These are phyloP conservation scores for Rhynchonycteris naso DNA, from an alignment of 2,797 vertebrate species.

Conservation along the genomic window DNA sequence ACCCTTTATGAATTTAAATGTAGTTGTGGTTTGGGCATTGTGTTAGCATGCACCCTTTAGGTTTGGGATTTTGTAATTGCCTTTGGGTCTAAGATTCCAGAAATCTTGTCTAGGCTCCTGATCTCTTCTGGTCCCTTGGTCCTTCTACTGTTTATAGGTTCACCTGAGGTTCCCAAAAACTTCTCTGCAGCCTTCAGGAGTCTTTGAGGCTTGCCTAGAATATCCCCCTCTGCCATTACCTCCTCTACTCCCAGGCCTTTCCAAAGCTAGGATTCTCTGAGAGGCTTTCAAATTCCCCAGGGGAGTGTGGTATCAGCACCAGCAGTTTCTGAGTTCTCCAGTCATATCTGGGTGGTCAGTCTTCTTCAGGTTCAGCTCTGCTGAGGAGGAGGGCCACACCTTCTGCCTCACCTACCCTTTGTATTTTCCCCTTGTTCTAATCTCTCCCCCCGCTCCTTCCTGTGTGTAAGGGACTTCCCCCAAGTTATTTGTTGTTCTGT, in stretches of 20 bases:
- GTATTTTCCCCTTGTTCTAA: not conserved
- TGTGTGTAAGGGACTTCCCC: not conserved
- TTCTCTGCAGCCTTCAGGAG: not conserved
- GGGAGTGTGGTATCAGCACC: fast-evolving
- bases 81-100: not conserved
- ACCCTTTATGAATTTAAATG: not conserved
- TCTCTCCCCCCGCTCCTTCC: not conserved
- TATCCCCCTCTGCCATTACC: not conserved
- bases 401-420: not conserved
- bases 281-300: not conserved
- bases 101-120: not conserved
- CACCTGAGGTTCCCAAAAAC: not conserved
- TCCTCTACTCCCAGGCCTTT: not conserved
- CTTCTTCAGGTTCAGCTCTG: not conserved
- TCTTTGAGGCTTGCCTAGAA: not conserved
- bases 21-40: not conserved
- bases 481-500: not conserved
- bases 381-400: not conserved
- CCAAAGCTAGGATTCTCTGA: not conserved
- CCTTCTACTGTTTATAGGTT: not conserved
- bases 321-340: not conserved
- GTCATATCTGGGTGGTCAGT: not conserved
- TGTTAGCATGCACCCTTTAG: not conserved
- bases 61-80: not conserved
- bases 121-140: not conserved